Evolutionary conservation across 2,888 invertebrate species (phyloP), one percentile per base, ranked within the genome.

Genomic region (Caenorhabditis macrosperma): DNA sequence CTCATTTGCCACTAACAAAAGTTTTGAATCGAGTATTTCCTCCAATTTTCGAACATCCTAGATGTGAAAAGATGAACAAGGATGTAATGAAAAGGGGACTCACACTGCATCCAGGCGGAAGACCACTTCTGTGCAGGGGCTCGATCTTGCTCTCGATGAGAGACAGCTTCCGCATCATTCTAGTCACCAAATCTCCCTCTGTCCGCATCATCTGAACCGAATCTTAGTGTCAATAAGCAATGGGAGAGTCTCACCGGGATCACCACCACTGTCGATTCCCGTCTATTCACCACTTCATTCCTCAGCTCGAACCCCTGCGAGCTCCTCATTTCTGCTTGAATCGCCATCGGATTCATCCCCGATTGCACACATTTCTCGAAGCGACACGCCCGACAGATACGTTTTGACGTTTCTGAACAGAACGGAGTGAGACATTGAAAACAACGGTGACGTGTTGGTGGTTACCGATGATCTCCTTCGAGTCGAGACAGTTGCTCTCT

Each of bases 121-220:
- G 20, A 24, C 78, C 78, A 30, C 67, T 35, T 20, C 61, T 38
- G 46, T 66, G 64, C 22, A 78, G 22, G 2, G 54, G 76, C 5
- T 82, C 81, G 10, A 69, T 38, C 28, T 85, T 82, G n/a, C 75
- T 52, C 52, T 84, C 84, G n/a, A 84, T 52, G 10, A 78, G 38
- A 30, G 64, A 48, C 52, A 84, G 48, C n/a, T 78, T 74, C 10
- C 81, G 76, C 17, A 84, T 76, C 50, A 84, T 60, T 52, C 64
- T 28, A 12, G 60, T 72, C 22, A 82, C 15, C 5, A 68, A n/a
- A 26, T 63, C 61, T 20, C 81, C 82, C 17, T 46, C 57, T 0
- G 78, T 74, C 12, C 54, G 33, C 54, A 72, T 64, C 20, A 74
- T 24, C 66, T 52, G 69, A 10, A 54, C 44, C 33, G 33, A 41